Base-by-base conservation (phyloP, 2,888 invertebrate genomes). In the Leucophora obtusa region DNA sequence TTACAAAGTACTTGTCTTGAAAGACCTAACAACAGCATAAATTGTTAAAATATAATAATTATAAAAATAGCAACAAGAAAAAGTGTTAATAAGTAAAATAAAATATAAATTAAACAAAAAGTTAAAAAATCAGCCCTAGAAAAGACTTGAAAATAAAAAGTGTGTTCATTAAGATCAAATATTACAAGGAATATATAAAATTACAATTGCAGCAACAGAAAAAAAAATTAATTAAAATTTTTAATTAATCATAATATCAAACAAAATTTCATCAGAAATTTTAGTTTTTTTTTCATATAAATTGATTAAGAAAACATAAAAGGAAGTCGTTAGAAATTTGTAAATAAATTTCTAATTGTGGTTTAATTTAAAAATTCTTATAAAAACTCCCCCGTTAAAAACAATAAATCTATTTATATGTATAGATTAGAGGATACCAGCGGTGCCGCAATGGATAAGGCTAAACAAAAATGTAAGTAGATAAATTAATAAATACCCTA, bases 391-490 rank as follows among this genome's bases (percentile, higher is more conserved):
- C 62, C 63, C 74, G 62, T 72, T 62, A 58, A 66, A 77, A 82
- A 68, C 74, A 66, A 70, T 51, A 69, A 75, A 80, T 60, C 58
- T 85, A 85, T 83, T 85, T 86, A 85, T 86, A 89, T 89, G 89
- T 89, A 89, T 86, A 88, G 89, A 87, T 84, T 89, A 84, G 89
- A 89, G 84, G 89, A 89, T 84, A 86, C 88, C 73, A 89, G 88
- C 85, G 89, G 88, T 84, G 86, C 86, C 88, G 89, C 88, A 81
- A 89, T 89, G 89, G 89, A 89, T 85, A 89, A 89, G 85, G 89
- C 88, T 84, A 89, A 89, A 85, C 89, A 89, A 85, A 89, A 89
- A 86, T 86, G 89, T 89, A 82, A 89, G 89, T 89, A 77, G 18
- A 47, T n/a, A 17, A 11, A 53, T n/a, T n/a, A 43, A 43, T 21